Evolutionary conservation across 2,797 vertebrate species (phyloP).

Genomic region (Pipistrellus kuhlii): DNA sequence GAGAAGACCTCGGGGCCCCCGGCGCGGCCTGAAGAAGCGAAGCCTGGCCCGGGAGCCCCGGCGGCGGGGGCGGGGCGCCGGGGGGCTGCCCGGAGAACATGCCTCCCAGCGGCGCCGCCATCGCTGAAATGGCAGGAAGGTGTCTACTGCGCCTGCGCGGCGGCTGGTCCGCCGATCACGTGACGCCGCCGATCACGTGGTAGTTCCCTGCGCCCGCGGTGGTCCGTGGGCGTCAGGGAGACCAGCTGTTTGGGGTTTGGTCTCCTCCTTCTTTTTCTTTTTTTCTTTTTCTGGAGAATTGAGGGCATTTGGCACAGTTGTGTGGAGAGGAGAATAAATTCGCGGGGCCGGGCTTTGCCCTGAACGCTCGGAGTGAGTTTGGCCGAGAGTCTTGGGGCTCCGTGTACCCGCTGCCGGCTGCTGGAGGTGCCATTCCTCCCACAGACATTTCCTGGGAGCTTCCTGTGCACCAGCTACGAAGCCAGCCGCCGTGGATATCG

Average conservation of each 20-base stretch:
- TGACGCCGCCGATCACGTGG: fast-evolving
- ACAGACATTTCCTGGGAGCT: not conserved
- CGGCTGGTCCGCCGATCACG: fast-evolving
- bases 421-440: not conserved
- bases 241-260: fast-evolving
- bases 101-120: constrained; percentile 92
- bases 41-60: constrained; percentile 89
- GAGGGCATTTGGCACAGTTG: not conserved
- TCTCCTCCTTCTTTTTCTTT: fast-evolving
- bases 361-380: too few relatives aligned
- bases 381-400: not conserved
- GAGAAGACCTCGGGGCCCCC: constrained; percentile 86
- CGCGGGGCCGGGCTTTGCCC: not conserved
- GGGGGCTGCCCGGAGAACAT: constrained; percentile 93
- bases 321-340: not conserved
- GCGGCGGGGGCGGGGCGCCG: constrained; percentile 80
- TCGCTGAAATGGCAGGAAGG: not conserved
- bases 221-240: fast-evolving
- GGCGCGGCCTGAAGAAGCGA: constrained; percentile 90
- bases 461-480: not conserved
- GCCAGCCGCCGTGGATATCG: not conserved
- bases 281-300: not conserved
- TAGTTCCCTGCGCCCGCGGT: fast-evolving
- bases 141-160: not conserved
- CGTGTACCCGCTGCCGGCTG: not conserved